phyloP scores from a whole-genome alignment of 2,113 vertebrate genomes.

The Engystomops pustulosus region DNA sequence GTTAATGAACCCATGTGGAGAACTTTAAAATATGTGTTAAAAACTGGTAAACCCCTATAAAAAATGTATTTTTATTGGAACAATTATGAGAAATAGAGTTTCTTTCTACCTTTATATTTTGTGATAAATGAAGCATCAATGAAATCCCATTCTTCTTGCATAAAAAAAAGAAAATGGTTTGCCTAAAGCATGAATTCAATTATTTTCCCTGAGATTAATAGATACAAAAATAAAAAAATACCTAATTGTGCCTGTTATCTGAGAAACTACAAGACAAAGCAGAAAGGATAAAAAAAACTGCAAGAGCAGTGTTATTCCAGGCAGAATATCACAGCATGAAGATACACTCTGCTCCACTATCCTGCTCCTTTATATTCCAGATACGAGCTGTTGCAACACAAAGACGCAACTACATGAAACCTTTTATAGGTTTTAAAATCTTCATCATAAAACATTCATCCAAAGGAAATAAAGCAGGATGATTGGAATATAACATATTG shows the following conservation, averaged over 20 bases:
- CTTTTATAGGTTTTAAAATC: background rate
- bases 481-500: background rate
- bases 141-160: background rate
- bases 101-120: background rate
- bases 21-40: too few species aligned
- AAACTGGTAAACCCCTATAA: background rate
- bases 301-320: background rate
- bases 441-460: background rate
- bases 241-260: background rate
- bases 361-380: background rate
- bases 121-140: background rate
- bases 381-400: background rate
- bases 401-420: background rate
- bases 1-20: too few species aligned
- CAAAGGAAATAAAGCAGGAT: background rate
- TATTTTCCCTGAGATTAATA: background rate
- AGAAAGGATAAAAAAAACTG: background rate
- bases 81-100: too few species aligned
- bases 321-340: background rate
- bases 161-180: background rate
- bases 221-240: background rate
- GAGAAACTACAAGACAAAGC: slow-evolving; percentile 8
- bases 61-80: too few species aligned
- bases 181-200: background rate
- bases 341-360: background rate